Conservation (phyloP, 2,797 vertebrate genomes). For the Pelobates cultripes region DNA sequence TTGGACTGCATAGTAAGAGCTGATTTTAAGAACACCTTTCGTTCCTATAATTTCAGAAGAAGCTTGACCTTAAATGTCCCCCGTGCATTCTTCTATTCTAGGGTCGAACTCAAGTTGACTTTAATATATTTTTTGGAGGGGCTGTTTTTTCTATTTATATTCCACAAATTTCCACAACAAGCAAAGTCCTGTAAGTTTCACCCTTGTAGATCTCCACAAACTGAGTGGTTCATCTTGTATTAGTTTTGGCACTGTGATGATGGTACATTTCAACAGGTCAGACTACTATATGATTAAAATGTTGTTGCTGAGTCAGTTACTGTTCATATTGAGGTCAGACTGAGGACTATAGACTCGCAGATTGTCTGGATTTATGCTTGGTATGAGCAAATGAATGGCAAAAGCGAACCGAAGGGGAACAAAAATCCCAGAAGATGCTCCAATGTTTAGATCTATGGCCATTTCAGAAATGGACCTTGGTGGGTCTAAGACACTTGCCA, state of each 20-base stretch:
- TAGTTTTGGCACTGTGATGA: slow-evolving; percentile 32
- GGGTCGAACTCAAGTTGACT: slow-evolving; percentile 26
- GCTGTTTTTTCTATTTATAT: slow-evolving; percentile 46
- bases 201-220: slow-evolving; percentile 37
- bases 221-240: slow-evolving; percentile 44
- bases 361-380: not conserved
- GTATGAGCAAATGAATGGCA: not conserved
- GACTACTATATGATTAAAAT: slow-evolving; percentile 29
- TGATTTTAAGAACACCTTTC: slow-evolving; percentile 44
- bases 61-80: slow-evolving; percentile 49
- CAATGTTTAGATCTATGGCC: not conserved
- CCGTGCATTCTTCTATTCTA: slow-evolving; percentile 34
- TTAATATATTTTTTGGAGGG: slow-evolving; percentile 2
- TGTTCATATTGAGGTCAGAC: slow-evolving; percentile 30
- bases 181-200: slow-evolving; percentile 35
- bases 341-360: slow-evolving; percentile 16
- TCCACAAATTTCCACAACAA: slow-evolving; percentile 35
- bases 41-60: slow-evolving; percentile 37
- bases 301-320: slow-evolving; percentile 26
- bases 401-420: not conserved
- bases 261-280: slow-evolving; percentile 37
- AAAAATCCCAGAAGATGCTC: not conserved
- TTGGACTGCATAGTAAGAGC: slow-evolving; percentile 23
- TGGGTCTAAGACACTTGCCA: not conserved
- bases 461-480: not conserved